Conservation (phyloP, 2,888 invertebrate species). For the Eledone cirrhosa region DNA sequence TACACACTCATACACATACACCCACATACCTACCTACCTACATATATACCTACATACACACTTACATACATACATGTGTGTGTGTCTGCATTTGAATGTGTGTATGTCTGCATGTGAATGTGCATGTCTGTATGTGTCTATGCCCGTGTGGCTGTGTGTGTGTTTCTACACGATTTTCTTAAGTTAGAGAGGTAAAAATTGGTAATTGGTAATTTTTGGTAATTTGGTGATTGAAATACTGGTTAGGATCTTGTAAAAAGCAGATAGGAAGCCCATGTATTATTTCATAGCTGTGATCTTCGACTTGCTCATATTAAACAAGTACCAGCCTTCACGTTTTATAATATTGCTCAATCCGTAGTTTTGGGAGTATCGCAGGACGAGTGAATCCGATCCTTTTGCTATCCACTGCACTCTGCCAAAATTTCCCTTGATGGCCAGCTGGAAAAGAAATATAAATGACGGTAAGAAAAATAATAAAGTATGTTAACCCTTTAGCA, state of each 20-base stretch:
- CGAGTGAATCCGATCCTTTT: neutral
- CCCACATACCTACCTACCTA: neutral
- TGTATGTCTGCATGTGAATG: neutral
- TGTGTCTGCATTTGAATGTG: neutral
- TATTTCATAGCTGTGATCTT: neutral
- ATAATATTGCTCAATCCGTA: neutral
- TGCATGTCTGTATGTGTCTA: neutral
- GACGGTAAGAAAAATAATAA: too few relatives aligned
- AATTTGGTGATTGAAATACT: too few relatives aligned
- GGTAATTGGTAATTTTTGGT: too few relatives aligned
- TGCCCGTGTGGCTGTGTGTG: too few relatives aligned
- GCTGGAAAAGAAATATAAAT: neutral
- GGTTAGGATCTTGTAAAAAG: too few relatives aligned
- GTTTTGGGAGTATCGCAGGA: neutral
- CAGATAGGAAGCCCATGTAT: too few relatives aligned
- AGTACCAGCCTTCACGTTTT: neutral
- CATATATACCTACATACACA: neutral
- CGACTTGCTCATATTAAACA: constrained; percentile 15
- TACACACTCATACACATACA: neutral
- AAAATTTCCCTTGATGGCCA: neutral
- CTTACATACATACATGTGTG: neutral
- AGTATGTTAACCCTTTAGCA: too few relatives aligned
- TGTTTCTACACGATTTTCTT: too few relatives aligned
- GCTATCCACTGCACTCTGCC: neutral
- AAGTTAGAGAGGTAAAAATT: too few relatives aligned